Evolutionary conservation across 1,140 invertebrate species (phyloP).

Genomic region (Chelonus insularis): DNA sequence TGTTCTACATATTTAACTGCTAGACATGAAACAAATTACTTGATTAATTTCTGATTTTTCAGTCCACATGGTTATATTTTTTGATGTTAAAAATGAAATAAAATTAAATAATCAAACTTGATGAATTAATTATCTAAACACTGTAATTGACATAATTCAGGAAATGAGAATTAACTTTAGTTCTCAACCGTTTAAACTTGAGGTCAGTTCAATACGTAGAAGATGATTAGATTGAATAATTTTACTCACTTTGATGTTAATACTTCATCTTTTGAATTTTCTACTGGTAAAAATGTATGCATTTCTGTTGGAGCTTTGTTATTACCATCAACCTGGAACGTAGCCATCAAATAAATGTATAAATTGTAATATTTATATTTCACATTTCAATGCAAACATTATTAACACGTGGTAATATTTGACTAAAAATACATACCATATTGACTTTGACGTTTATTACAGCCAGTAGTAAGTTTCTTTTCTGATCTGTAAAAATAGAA

Average conservation of each 20-base stretch:
- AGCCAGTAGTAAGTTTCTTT: too few species aligned
- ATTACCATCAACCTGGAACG: constrained; percentile 37
- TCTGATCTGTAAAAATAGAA: too few species aligned
- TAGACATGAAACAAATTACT: not conserved
- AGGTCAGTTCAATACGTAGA: too few species aligned
- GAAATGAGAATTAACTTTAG: too few species aligned
- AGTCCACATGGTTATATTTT: too few species aligned
- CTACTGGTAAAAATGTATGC: constrained; percentile 68
- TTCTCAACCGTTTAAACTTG: too few species aligned
- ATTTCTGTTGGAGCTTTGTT: constrained; percentile 62
- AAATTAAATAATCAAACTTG: too few species aligned
- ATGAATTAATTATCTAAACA: too few species aligned
- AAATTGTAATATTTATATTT: not conserved
- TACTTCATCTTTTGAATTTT: constrained; percentile 60
- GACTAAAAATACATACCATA: constrained; percentile 9
- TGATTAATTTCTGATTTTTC: not conserved
- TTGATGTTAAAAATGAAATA: too few species aligned
- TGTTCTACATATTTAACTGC: not conserved
- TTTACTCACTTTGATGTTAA: constrained; percentile 48
- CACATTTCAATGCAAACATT: not conserved
- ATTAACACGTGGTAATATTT: not conserved
- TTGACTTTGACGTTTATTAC: too few species aligned
- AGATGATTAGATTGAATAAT: constrained; percentile 9
- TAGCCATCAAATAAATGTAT: not conserved
- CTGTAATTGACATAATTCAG: too few species aligned